Percentiles rank a stretch among this genome's conserved stretches.
phyloP scores from a whole-genome alignment of 2,113 vertebrate genomes.

The Equus quagga region DNA sequence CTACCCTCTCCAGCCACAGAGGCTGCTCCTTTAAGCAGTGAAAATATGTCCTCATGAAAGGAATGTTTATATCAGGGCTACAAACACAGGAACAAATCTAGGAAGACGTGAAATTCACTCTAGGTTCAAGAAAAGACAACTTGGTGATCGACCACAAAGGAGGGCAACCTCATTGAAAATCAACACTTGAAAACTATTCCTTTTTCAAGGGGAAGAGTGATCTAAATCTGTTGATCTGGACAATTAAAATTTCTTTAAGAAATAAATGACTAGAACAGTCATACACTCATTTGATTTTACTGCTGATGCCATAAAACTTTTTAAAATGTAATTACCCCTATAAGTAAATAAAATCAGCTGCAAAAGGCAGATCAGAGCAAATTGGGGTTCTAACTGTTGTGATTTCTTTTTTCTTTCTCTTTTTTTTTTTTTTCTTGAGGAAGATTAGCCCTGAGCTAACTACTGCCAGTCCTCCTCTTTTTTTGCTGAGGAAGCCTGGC shows the following conservation, averaged over 20 bases:
- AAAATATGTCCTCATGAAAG: background rate
- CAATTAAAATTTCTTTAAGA: conserved; percentile 28
- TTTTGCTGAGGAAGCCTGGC: too few relatives aligned
- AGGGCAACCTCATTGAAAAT: background rate
- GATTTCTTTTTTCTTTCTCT: background rate
- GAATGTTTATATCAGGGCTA: background rate
- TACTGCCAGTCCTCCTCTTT: too few relatives aligned
- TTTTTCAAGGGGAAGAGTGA: background rate
- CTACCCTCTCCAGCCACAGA: background rate
- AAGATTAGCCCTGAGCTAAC: too few relatives aligned
- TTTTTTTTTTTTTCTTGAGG: background rate
- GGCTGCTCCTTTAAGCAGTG: background rate
- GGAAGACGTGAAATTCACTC: conserved; percentile 1
- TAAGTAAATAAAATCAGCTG: conserved; percentile 45
- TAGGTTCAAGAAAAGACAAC: conserved; percentile 40
- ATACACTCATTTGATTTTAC: conserved; percentile 57
- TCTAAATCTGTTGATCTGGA: background rate
- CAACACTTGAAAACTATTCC: background rate
- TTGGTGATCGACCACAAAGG: background rate
- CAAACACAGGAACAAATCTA: background rate
- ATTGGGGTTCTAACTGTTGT: background rate
- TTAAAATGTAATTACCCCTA: conserved; percentile 40
- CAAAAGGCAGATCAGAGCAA: conserved; percentile 5
- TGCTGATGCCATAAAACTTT: background rate
- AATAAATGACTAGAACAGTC: conserved; percentile 47